A percentile compares a stretch with the other conserved stretches of the same genome.
These are phyloP conservation scores for Cephalopterus ornatus DNA, from an alignment of 2,113 vertebrate species.

Conservation along the genomic window DNA sequence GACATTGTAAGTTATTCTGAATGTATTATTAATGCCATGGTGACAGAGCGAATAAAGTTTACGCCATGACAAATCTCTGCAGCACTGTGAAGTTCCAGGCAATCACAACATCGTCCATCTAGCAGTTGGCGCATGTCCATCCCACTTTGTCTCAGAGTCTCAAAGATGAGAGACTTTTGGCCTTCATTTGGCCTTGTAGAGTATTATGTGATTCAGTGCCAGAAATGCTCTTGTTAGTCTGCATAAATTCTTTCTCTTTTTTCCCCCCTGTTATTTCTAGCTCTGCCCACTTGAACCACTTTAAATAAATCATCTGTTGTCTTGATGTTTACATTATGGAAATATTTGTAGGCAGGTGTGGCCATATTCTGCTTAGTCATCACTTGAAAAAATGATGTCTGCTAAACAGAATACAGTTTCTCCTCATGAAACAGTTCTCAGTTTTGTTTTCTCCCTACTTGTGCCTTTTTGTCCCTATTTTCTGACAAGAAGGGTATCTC, in stretches of 20 bases:
- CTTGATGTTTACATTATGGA: background rate
- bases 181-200: background rate
- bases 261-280: background rate
- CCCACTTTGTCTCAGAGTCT: background rate
- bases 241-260: background rate
- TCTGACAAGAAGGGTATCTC: background rate
- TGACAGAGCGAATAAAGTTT: conserved; percentile 30
- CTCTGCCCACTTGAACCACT: background rate
- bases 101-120: background rate
- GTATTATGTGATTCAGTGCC: background rate
- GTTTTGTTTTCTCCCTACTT: background rate
- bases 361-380: background rate
- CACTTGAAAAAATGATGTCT: background rate
- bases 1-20: background rate
- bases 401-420: background rate
- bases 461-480: background rate
- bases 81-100: background rate
- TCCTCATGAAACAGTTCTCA: background rate
- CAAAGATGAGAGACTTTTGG: background rate
- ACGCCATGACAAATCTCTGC: background rate
- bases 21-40: background rate
- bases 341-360: background rate
- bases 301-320: background rate
- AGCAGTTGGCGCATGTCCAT: background rate
- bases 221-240: background rate